phyloP scores from a whole-genome alignment of 2,797 vertebrate genomes.

The Neoniphon sammara region DNA sequence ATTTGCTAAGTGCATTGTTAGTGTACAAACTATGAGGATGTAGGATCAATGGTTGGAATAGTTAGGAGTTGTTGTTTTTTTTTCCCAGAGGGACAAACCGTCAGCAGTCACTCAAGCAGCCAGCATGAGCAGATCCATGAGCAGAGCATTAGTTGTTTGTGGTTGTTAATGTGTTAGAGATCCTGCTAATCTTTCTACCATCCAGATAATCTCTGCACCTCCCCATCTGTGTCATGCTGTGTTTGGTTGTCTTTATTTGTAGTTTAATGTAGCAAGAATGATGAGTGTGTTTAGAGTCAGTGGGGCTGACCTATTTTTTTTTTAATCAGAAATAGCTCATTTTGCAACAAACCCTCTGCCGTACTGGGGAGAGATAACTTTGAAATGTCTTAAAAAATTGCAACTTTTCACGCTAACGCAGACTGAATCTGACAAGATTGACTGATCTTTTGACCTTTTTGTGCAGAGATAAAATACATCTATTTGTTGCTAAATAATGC shows the following conservation, averaged over 20 bases:
- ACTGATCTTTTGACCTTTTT: too few relatives aligned
- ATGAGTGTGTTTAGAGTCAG: neutral
- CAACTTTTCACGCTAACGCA: neutral
- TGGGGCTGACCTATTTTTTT: neutral
- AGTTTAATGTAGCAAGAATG: neutral
- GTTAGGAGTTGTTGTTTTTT: neutral
- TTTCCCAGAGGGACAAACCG: neutral
- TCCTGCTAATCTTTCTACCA: constrained; percentile 2
- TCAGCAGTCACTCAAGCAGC: neutral
- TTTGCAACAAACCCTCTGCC: neutral
- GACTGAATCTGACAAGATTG: neutral
- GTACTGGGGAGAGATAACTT: neutral
- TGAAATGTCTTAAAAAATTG: neutral
- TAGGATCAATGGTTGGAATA: neutral
- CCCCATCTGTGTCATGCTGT: constrained; percentile 1
- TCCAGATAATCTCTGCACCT: constrained; percentile 16
- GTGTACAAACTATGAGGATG: constrained; percentile 7
- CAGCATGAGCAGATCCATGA: constrained; percentile 19
- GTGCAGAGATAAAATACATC: too few relatives aligned
- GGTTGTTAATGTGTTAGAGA: constrained; percentile 10
- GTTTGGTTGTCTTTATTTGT: neutral
- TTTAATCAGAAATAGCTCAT: neutral
- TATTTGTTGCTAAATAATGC: too few relatives aligned
- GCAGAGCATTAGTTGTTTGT: neutral
- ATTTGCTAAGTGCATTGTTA: neutral